Percentiles rank a stretch among this genome's conserved stretches.
Evolutionary conservation across 2,797 vertebrate genomes (phyloP).

Genomic region (Coregonus ussuriensis): DNA sequence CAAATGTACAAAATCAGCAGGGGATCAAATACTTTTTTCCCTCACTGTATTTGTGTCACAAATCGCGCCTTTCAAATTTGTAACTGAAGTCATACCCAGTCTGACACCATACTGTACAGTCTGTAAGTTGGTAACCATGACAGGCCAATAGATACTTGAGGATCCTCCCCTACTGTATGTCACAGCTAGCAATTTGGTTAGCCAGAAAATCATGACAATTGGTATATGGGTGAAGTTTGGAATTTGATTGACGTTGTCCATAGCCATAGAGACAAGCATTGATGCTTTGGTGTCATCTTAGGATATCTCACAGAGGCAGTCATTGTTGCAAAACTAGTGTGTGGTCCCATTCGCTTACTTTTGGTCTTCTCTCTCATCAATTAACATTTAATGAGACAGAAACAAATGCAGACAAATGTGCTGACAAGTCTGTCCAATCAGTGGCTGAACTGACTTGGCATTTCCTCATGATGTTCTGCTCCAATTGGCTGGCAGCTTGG

Average conservation of each 20-base stretch:
- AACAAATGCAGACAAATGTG: slow-evolving; percentile 27
- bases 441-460: slow-evolving; percentile 29
- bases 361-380: slow-evolving; percentile 18
- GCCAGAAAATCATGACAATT: slow-evolving; percentile 13
- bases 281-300: background rate
- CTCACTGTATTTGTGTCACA: slow-evolving; percentile 65
- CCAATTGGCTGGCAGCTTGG: slow-evolving; percentile 15
- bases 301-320: slow-evolving; percentile 8
- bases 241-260: background rate
- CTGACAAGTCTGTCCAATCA: slow-evolving; percentile 17
- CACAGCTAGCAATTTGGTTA: slow-evolving; percentile 30
- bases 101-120: slow-evolving; percentile 24
- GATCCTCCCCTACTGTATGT: slow-evolving; percentile 51
- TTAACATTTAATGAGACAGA: slow-evolving; percentile 40
- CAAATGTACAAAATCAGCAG: too few species aligned
- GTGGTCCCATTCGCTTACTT: slow-evolving; percentile 19
- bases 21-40: too few species aligned
- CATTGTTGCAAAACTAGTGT: slow-evolving; percentile 7
- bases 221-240: background rate
- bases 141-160: slow-evolving; percentile 60
- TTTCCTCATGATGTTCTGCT: slow-evolving; percentile 24
- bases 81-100: slow-evolving; percentile 61
- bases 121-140: slow-evolving; percentile 44
- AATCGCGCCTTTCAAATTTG: slow-evolving; percentile 73
- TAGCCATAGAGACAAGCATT: too few species aligned